Evolutionary conservation across 2,888 invertebrate species (phyloP), one percentile per base, ranked within the genome.

Genomic region (Rhamphomyia laevipes): DNA sequence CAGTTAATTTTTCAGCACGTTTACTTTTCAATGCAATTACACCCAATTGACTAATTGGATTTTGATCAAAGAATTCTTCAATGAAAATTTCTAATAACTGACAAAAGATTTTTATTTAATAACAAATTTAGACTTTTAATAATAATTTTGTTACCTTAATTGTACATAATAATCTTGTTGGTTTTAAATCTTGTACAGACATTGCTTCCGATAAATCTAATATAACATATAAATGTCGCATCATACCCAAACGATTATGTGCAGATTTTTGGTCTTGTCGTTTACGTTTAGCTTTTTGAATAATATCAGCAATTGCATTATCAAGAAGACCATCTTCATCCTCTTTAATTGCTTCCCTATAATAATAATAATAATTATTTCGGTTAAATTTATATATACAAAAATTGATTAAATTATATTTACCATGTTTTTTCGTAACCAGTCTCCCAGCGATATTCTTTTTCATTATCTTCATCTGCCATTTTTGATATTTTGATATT

Each of bases 1-100:
- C 93, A 42, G 88, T 86, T 5, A 95, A 72, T 71, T 86, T 91
- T 63, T 97, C 96, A 2, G 95, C 93, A 57, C 93, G 76, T 70
- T 97, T 97, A 64, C 94, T 94, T 62, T 86, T 85, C 63, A 94
- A 86, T 11, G 83, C 75, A 55, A 99, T 86, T 35, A 99, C 74
- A 21, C 97, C 97, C 55, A 99, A 73, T 70, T 99, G 99, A 65
- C 96, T 95, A 47, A 99, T 87, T 11, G 99, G 99, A 72, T 99
- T 99, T 69, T 96, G 94, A 70, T 97, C 96, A 70, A 97, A 96
- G 66, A 90, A 99, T 67, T 96, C 95, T 59, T 94, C 90, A 51
- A 99, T 82, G 68, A 97, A 99, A 55, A 83, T 81, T 71, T 94
- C 90, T 52, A 99, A 66, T 13, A 95, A 73, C 90, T 93, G 66